Evolutionary conservation across 2,797 vertebrate species (phyloP).

Genomic region (Premnoplex brunnescens): DNA sequence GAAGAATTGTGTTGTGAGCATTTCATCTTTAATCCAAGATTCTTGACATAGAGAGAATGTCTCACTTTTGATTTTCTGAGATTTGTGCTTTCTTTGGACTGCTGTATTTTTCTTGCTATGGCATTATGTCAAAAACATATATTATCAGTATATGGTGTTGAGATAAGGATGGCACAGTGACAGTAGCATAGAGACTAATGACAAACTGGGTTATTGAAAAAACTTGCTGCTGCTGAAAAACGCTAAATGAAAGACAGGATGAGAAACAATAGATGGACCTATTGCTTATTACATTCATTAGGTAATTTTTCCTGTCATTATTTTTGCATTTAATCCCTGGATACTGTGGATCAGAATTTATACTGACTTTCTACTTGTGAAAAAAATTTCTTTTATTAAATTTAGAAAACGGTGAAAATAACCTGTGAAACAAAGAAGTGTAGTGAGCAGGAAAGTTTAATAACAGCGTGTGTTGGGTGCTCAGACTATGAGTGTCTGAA

Average conservation of each 20-base stretch:
- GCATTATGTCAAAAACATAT: not conserved
- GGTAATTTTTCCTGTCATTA: not conserved
- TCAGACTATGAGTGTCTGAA: too few species aligned
- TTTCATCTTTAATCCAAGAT: not conserved
- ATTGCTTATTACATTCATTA: not conserved
- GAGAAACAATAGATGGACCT: not conserved
- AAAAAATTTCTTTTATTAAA: too few species aligned
- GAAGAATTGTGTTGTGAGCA: not conserved
- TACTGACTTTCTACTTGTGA: not conserved
- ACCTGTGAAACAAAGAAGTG: too few species aligned
- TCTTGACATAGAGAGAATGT: not conserved
- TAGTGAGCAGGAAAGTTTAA: too few species aligned
- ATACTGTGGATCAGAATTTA: not conserved
- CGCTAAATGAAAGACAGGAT: not conserved
- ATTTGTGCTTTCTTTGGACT: not conserved
- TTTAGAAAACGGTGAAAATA: too few species aligned
- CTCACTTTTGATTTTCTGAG: not conserved
- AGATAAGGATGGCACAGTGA: not conserved
- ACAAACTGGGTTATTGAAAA: not conserved
- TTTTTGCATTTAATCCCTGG: not conserved
- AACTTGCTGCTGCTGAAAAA: not conserved
- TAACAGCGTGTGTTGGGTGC: too few species aligned
- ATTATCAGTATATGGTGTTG: not conserved
- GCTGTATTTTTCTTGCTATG: not conserved
- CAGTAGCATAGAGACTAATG: not conserved